Evolutionary conservation across 2,888 invertebrate genomes (phyloP).

Genomic region (Acanthococcus lagerstroemiae): DNA sequence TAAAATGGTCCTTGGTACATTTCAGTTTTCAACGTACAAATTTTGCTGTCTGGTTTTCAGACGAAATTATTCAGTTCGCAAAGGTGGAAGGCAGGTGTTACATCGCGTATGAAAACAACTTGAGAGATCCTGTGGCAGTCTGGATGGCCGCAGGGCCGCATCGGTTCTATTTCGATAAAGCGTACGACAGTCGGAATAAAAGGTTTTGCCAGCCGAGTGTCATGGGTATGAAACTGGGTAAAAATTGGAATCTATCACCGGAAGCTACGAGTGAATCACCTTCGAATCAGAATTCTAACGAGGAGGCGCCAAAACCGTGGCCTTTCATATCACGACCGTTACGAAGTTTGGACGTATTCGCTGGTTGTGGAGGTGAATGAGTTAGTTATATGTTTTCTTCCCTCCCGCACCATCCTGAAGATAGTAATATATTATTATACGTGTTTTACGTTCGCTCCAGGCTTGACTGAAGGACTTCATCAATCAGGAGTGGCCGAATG

Average conservation of each 20-base stretch:
- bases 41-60: no score
- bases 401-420: background rate
- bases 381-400: background rate
- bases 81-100: slow-evolving; percentile 60
- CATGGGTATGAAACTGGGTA: slow-evolving; percentile 50
- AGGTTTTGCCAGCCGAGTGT: slow-evolving; percentile 53
- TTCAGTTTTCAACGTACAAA: no score
- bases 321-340: slow-evolving; percentile 47
- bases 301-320: slow-evolving; percentile 37
- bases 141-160: slow-evolving; percentile 56
- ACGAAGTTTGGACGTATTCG: slow-evolving; percentile 67
- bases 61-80: slow-evolving; percentile 49
- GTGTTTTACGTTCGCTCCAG: slow-evolving; percentile 38
- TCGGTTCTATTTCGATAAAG: slow-evolving; percentile 63
- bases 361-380: slow-evolving; percentile 64
- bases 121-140: slow-evolving; percentile 46
- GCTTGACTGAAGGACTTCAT: slow-evolving; percentile 63
- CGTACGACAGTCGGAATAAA: slow-evolving; percentile 51
- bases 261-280: no score
- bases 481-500: slow-evolving; percentile 59
- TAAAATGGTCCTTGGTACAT: no score
- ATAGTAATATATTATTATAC: background rate
- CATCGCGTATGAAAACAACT: slow-evolving; percentile 54
- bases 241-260: no score
- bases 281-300: background rate